Evolutionary conservation across 2,113 vertebrate species (phyloP), one percentile per base, ranked within the genome.

Genomic region (Bungarus multicinctus): DNA sequence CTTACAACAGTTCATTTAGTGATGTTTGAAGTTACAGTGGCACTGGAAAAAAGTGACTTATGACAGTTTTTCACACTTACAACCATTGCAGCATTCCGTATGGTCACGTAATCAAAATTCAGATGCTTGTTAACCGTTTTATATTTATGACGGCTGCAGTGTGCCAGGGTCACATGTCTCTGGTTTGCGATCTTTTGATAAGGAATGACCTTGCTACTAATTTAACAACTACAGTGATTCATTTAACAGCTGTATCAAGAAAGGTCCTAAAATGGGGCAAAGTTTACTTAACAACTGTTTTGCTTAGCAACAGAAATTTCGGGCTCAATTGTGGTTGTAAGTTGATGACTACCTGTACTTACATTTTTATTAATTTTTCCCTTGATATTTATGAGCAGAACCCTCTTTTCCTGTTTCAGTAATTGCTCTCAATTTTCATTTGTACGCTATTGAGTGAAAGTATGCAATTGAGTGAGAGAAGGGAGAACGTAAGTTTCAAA

Each of bases 101-200:
- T 18, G 30, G 64, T 2, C 12, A 5, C 0, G 0, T n/a, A 30
- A 16, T 69, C 30, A 69, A 69, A 69, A 34, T 69, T 69, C 30
- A 34, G 64, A 5, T 6, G 5, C 30, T 18, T 18, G 30, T 12
- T 16, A 69, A 69, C 30, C 4, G 3, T 12, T n/a, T n/a, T 11
- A n/a, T n/a, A n/a, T n/a, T 69, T n/a, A n/a, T n/a, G 30, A 69
- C 2, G 30, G 60, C 64, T 69, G 64, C 64, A n/a, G 64, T 69
- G 30, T n/a, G 12, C n/a, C 4, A 0, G 64, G 5, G 12, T 34
- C 12, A 69, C 5, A 0, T 69, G 30, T n/a, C 4, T 2, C 30
- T 30, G 4, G n/a, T 69, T 69, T n/a, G 12, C 2, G 0, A n/a
- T 12, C 64, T 69, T 34, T 14, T 14, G 12, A 16, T 12, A 69